These are phyloP conservation scores for Tromatobia lineatoria DNA, from an alignment of 2,888 invertebrate species.

Conservation along the genomic window DNA sequence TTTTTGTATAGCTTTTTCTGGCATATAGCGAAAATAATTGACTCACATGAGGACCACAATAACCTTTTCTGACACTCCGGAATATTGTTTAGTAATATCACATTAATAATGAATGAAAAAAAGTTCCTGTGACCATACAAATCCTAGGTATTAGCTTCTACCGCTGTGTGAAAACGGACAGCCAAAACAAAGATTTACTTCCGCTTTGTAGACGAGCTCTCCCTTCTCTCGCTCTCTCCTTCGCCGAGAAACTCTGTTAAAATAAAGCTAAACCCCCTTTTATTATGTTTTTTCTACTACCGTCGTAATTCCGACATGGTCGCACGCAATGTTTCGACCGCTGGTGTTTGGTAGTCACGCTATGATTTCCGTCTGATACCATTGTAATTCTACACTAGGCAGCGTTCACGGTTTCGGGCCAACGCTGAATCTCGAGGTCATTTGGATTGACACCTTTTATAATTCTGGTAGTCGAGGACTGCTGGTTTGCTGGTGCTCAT, in stretches of 20 bases:
- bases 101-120: conserved; percentile 3
- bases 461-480: too few species aligned
- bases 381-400: background rate
- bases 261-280: background rate
- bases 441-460: background rate
- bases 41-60: background rate
- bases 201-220: background rate
- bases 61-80: background rate
- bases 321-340: background rate
- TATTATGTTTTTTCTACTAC: background rate
- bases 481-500: too few species aligned
- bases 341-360: background rate
- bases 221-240: too few species aligned
- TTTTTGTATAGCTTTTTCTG: background rate
- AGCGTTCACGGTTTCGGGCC: background rate
- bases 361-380: background rate
- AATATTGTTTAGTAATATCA: background rate
- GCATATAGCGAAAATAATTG: background rate
- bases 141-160: background rate
- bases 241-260: conserved; percentile 6
- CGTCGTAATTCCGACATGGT: background rate
- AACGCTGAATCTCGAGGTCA: background rate
- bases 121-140: background rate
- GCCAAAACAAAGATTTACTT: conserved; percentile 32
- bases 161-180: background rate